These are phyloP conservation scores for Loriculus beryllinus DNA, from an alignment of 2,797 vertebrate genomes.

Conservation along the genomic window DNA sequence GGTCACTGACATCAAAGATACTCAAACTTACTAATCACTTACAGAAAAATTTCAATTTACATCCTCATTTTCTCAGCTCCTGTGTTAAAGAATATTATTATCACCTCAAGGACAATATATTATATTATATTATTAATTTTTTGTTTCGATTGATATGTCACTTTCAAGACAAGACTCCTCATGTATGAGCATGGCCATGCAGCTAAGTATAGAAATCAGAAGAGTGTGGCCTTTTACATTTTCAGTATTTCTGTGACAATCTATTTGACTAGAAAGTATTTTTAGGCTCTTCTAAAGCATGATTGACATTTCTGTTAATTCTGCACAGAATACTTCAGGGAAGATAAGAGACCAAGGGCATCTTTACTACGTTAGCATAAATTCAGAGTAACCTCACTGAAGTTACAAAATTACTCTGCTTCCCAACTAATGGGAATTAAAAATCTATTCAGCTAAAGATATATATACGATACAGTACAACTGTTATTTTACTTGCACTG, in stretches of 20 bases:
- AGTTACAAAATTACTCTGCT: neutral
- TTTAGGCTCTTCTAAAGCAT: constrained; percentile 31
- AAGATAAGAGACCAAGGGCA: neutral
- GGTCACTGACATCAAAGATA: neutral
- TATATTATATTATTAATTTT: neutral
- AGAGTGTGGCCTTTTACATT: neutral
- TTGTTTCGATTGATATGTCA: neutral
- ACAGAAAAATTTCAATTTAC: neutral
- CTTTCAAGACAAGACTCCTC: neutral
- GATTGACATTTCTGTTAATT: constrained; percentile 40
- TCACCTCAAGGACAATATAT: neutral
- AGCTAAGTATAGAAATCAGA: neutral
- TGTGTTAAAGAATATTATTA: neutral
- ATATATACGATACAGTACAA: neutral
- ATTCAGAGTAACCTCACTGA: neutral
- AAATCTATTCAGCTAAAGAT: neutral
- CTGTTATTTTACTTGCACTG: neutral
- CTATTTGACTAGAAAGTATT: constrained; percentile 1
- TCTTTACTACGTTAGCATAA: neutral
- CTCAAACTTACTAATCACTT: neutral
- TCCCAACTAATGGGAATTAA: neutral
- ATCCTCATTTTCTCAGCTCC: neutral
- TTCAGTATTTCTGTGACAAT: neutral
- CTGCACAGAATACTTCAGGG: neutral
- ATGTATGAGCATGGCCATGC: neutral